Conservation (phyloP, 1,140 invertebrate species). For the Thalassaphorura encarpata region DNA sequence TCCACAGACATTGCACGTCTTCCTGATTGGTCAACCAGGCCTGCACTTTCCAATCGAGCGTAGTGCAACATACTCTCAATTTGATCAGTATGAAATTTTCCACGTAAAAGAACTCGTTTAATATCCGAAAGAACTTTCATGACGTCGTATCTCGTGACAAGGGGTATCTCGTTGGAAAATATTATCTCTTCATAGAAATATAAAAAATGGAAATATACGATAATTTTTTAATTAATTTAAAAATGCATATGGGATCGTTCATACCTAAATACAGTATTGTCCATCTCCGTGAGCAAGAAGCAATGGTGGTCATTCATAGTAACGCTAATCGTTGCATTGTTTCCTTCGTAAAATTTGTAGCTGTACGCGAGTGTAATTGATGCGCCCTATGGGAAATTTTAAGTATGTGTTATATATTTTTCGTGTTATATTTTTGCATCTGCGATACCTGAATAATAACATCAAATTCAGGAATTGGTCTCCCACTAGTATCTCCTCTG, state of each 20-base stretch:
- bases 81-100: constrained; percentile 89
- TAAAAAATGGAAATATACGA: too few species aligned
- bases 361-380: constrained; percentile 27
- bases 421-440: neutral
- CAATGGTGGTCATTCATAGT: constrained; percentile 28
- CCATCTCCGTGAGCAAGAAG: constrained; percentile 20
- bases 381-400: neutral
- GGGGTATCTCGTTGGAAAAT: too few species aligned
- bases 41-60: constrained; percentile 11
- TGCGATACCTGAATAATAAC: constrained; percentile 61
- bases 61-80: constrained; percentile 57
- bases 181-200: too few species aligned
- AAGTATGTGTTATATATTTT: neutral
- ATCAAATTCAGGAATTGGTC: constrained; percentile 70
- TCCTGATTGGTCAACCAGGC: neutral
- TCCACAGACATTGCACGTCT: constrained; percentile 17
- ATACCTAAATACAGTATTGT: too few species aligned
- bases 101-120: constrained; percentile 68
- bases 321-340: constrained; percentile 33
- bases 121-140: constrained; percentile 72
- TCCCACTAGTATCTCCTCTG: constrained; percentile 77
- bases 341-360: constrained; percentile 25
- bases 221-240: too few species aligned
- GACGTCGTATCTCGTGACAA: constrained; percentile 66
- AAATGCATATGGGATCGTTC: too few species aligned